Base-by-base conservation (phyloP, 2,797 vertebrate species). In the Pitangus sulphuratus region DNA sequence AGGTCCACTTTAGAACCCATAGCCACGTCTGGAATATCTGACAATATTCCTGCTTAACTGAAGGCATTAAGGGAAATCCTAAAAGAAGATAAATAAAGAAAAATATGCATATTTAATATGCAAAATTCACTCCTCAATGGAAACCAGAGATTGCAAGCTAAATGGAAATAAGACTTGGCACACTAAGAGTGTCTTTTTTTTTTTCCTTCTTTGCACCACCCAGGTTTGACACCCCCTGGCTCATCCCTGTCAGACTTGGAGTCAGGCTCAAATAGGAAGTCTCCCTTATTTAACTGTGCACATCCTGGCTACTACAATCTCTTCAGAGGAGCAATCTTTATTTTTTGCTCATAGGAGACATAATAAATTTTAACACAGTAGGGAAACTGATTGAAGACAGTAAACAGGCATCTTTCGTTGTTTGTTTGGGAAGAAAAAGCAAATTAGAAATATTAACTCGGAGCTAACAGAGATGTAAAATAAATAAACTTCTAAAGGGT, bases 371-470 rank as follows among this genome's bases (percentile, higher is more conserved):
- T 68, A 84, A 50, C 33, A 79, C 12, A 30, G 16, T 5, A 45
- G 31, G 68, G 95, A 93, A 91, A 58, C 37, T 69, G 87, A 64
- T n/a, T 6, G 42, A 87, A 90, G 39, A 42, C 3, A 80, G 22
- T 31, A 76, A 92, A 91, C 10, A 77, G 30, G 53, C 42, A 5
- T 51, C 31, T 81, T 26, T 93, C 68, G 31, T 39, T 89, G 76
- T 31, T 47, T 89, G 28, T 60, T 37, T 14, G 31, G 44, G n/a
- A 70, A 91, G 24, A 12, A 88, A 53, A 54, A 88, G 51, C 48
- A 31, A 51, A 85, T 91, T 84, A 95, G 56, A 96, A 95, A 82
- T 70, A 90, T 71, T 68, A 89, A 77, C 85, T 64, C 42, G 72
- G 93, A 87, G 83, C 51, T 31, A 65, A 75, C 16, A 77, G 44